A percentile compares a stretch with the other conserved stretches of the same genome.
Evolutionary conservation across 2,113 vertebrate species (phyloP).

Genomic region (Crotalus horridus): DNA sequence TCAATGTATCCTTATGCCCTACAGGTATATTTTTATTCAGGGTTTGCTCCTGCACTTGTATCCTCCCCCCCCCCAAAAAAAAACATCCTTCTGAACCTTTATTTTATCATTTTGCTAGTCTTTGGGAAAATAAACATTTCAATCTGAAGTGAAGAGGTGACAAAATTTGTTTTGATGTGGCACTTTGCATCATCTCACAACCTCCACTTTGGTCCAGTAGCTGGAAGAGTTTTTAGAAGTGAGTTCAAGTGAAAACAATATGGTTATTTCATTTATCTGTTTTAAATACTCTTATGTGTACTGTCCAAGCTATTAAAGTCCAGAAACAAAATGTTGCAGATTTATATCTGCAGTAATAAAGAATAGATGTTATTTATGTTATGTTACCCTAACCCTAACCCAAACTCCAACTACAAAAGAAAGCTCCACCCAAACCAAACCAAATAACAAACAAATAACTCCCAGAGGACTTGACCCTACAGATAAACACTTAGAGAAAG

Average conservation of each 20-base stretch:
- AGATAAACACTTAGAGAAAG: too few species aligned
- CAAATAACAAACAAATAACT: too few species aligned
- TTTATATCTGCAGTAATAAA: not conserved
- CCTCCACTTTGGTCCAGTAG: not conserved
- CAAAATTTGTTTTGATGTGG: not conserved
- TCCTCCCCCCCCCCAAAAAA: rapidly evolving
- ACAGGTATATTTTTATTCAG: too few species aligned
- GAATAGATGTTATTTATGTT: not conserved
- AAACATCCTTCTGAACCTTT: not conserved
- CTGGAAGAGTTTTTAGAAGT: not conserved
- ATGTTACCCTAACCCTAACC: too few species aligned
- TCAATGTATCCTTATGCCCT: too few species aligned
- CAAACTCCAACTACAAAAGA: too few species aligned
- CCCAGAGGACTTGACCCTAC: too few species aligned
- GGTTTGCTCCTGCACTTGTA: too few species aligned
- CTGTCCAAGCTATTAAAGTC: not conserved
- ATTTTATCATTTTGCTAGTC: not conserved
- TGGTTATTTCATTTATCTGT: not conserved
- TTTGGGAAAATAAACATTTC: not conserved
- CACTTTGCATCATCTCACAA: not conserved
- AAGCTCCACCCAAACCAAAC: too few species aligned
- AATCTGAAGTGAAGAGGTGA: not conserved
- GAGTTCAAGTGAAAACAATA: not conserved
- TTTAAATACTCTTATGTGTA: not conserved
- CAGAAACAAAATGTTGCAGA: not conserved